A percentile compares a stretch with the other conserved stretches of the same genome.
Conservation (phyloP, 2,113 vertebrate genomes). For the Theristicus caerulescens region DNA sequence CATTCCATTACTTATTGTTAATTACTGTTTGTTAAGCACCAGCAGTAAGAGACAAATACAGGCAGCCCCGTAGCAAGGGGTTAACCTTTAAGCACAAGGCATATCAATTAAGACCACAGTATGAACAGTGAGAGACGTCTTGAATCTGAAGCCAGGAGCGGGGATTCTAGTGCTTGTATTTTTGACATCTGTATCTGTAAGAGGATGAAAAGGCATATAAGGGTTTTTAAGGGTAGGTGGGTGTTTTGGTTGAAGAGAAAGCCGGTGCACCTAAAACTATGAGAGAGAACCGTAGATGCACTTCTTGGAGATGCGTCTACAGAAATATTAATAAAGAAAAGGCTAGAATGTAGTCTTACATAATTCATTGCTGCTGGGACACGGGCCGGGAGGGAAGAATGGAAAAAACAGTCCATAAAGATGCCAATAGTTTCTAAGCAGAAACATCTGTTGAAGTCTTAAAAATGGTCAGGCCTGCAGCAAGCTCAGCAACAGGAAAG, state of each 20-base stretch:
- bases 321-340: constrained; percentile 60
- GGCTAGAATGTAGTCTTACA: constrained; percentile 66
- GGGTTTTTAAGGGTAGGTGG: background rate
- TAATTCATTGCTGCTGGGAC: constrained; percentile 77
- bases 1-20: background rate
- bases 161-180: background rate
- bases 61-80: background rate
- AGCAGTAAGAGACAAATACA: background rate
- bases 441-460: constrained; percentile 83
- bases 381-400: constrained; percentile 73
- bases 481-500: constrained; percentile 78
- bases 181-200: background rate
- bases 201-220: background rate
- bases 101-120: background rate
- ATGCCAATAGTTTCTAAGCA: constrained; percentile 82
- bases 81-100: background rate
- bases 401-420: constrained; percentile 85
- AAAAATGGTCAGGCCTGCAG: constrained; percentile 73
- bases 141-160: background rate
- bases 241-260: background rate
- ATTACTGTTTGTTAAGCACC: background rate
- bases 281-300: background rate
- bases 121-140: background rate
- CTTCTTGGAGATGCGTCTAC: constrained; percentile 8
- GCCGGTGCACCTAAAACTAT: background rate